These are phyloP conservation scores for Pocillopora meandrina DNA, from an alignment of 92 coral and sea anemone species.

Conservation along the genomic window DNA sequence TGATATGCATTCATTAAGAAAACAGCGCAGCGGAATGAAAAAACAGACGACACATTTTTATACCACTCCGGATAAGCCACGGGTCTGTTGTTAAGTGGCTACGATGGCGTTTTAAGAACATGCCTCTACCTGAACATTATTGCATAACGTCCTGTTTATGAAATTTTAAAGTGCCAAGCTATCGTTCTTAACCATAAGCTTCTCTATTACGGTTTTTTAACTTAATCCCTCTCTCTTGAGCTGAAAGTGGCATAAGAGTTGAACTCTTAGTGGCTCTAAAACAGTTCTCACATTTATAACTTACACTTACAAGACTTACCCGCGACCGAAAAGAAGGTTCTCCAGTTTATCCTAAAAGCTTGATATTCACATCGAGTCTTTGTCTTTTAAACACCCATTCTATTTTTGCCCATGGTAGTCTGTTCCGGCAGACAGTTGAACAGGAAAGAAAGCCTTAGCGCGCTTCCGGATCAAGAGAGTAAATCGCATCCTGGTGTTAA, in stretches of 20 bases:
- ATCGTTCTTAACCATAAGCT: not conserved
- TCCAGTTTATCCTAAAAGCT: not conserved
- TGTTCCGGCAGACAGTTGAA: not conserved
- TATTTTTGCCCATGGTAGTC: not conserved
- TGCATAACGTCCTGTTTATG: not conserved
- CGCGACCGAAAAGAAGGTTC: not conserved
- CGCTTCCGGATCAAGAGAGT: constrained; percentile 4
- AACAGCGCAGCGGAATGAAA: too few relatives aligned
- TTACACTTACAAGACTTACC: not conserved
- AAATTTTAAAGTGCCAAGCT: not conserved
- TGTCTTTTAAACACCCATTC: not conserved
- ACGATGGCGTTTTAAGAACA: not conserved
- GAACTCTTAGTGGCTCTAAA: not conserved
- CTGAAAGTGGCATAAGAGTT: not conserved
- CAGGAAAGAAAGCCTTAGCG: not conserved
- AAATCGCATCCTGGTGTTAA: not conserved
- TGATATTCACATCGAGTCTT: not conserved
- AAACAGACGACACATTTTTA: too few relatives aligned
- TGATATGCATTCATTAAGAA: too few relatives aligned
- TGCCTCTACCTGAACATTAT: not conserved
- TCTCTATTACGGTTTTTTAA: not conserved
- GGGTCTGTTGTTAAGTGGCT: too few relatives aligned
- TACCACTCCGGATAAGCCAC: not conserved
- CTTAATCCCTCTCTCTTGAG: not conserved
- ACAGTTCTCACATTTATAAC: not conserved